These are phyloP conservation scores for Oedothorax gibbosus DNA, from an alignment of 1,140 invertebrate species.

Conservation along the genomic window DNA sequence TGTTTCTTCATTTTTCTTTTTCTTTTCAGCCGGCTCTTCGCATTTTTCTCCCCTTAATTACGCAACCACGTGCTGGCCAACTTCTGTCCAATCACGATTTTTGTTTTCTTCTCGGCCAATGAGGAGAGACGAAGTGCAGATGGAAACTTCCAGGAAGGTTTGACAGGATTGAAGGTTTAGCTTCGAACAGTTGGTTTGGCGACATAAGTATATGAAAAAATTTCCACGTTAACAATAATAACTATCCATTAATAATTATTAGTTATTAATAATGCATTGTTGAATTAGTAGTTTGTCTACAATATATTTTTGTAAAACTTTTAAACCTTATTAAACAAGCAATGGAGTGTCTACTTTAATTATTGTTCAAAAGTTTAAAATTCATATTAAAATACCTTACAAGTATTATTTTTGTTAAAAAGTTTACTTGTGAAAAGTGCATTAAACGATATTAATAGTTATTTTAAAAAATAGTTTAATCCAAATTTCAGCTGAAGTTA, in stretches of 20 bases:
- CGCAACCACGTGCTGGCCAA: conserved; percentile 19
- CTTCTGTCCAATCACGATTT: conserved; percentile 33
- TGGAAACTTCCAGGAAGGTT: conserved; percentile 13
- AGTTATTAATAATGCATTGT: neutral
- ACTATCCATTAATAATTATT: neutral
- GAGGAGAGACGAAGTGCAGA: conserved; percentile 19
- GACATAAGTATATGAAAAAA: neutral
- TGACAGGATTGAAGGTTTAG: neutral
- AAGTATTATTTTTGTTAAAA: no score
- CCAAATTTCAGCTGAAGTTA: no score
- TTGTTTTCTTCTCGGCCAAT: neutral
- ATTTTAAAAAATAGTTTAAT: no score
- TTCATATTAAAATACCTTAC: no score
- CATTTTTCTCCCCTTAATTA: conserved; percentile 23
- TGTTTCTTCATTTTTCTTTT: neutral
- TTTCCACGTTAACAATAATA: neutral
- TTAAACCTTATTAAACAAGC: neutral
- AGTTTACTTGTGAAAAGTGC: no score
- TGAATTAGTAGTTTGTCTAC: neutral
- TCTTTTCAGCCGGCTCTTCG: neutral
- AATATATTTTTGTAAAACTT: neutral
- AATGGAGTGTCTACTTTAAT: no score
- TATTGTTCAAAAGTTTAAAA: no score
- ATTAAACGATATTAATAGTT: no score
- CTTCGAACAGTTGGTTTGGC: conserved; percentile 1